These are phyloP conservation scores for Scaptomyza montana DNA, from an alignment of 1,140 invertebrate species.

Conservation along the genomic window DNA sequence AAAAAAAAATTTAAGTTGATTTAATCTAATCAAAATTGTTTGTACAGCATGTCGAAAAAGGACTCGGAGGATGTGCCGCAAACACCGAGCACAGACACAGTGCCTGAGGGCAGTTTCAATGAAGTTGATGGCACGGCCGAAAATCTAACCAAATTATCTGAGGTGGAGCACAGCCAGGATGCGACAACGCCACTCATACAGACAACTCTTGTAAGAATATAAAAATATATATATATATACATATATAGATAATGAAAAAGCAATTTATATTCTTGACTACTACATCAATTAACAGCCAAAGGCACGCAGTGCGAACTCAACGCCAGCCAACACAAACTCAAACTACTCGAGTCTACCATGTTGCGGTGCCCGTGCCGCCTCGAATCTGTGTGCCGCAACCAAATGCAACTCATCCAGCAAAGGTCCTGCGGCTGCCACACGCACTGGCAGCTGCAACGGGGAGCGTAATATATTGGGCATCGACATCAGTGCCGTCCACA, in stretches of 20 bases:
- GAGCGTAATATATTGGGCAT: conserved; percentile 79
- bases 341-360: conserved; percentile 83
- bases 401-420: conserved; percentile 35
- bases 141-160: conserved; percentile 75
- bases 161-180: conserved; percentile 64
- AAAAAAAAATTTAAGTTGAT: background rate
- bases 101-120: conserved; percentile 73
- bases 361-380: conserved; percentile 63
- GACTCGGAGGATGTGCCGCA: conserved; percentile 78
- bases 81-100: conserved; percentile 74
- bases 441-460: conserved; percentile 70
- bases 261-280: conserved; percentile 51
- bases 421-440: conserved; percentile 43
- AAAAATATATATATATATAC: background rate
- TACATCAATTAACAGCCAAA: conserved; percentile 64
- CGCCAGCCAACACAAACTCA: conserved; percentile 58
- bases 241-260: conserved; percentile 38
- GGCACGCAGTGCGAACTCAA: conserved; percentile 67
- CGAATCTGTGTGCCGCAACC: conserved; percentile 44
- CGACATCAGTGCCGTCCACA: conserved; percentile 82
- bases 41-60: conserved; percentile 73
- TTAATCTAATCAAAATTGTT: background rate
- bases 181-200: conserved; percentile 69
- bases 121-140: conserved; percentile 72
- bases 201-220: conserved; percentile 71